These are phyloP conservation scores for Diarsia mendica DNA, from an alignment of 2,888 invertebrate species.

Conservation along the genomic window DNA sequence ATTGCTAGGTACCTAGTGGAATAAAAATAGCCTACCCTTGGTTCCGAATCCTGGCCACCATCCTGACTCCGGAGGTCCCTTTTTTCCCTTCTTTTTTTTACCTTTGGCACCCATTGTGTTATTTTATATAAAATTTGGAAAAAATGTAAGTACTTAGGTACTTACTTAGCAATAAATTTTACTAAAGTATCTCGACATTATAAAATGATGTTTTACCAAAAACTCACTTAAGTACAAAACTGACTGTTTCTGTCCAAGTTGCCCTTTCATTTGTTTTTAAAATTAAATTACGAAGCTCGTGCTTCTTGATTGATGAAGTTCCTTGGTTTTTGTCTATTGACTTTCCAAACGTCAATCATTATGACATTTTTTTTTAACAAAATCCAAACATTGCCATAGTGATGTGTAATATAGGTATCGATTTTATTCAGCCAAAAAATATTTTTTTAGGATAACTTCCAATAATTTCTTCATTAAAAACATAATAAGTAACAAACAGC, in stretches of 20 bases:
- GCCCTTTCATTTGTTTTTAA: constrained; percentile 69
- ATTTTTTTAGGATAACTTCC: too few species aligned
- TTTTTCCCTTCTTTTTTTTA: constrained; percentile 74
- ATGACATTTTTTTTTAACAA: constrained; percentile 8
- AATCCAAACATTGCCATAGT: constrained; percentile 16
- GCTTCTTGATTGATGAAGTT: constrained; percentile 6
- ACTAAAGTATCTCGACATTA: constrained; percentile 80
- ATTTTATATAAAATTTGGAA: constrained; percentile 49
- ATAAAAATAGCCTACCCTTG: constrained; percentile 77
- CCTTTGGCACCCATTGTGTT: constrained; percentile 81
- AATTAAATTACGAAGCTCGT: constrained; percentile 54
- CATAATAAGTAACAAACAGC: too few species aligned
- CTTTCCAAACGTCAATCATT: constrained; percentile 19
- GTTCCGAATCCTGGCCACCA: constrained; percentile 87
- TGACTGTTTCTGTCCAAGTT: constrained; percentile 30
- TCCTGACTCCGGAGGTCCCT: constrained; percentile 86
- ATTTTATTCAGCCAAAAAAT: background rate
- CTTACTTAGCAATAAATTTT: constrained; percentile 67
- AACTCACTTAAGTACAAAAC: constrained; percentile 74
- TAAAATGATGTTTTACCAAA: constrained; percentile 71
- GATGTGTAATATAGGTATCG: constrained; percentile 27
- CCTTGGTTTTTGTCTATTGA: background rate
- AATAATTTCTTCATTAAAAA: too few species aligned
- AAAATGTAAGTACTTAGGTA: constrained; percentile 63
- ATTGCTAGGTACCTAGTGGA: background rate